Percentiles rank a stretch among this genome's conserved stretches.
These are phyloP conservation scores for Laticauda colubrina DNA, from an alignment of 2,113 vertebrate genomes.

Conservation along the genomic window DNA sequence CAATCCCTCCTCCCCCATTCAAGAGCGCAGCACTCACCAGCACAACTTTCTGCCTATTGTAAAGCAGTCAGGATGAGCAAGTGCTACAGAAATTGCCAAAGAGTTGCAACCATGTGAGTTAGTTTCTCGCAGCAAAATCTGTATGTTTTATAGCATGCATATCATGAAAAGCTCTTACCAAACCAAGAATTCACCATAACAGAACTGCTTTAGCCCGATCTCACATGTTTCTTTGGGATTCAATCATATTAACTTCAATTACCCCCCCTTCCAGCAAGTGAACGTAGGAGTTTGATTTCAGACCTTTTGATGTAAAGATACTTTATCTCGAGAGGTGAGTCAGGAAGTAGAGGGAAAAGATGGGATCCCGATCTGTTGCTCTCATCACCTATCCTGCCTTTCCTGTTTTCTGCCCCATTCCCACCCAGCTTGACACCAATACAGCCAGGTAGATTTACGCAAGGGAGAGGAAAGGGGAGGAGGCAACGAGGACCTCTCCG, in stretches of 20 bases:
- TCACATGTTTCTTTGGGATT: not conserved
- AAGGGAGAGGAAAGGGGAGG: not conserved
- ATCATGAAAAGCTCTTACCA: not conserved
- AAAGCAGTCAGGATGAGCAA: conserved; percentile 15
- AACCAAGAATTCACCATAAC: too few species aligned
- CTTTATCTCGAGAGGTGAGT: not conserved
- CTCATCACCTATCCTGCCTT: not conserved
- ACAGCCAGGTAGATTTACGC: conserved; percentile 1
- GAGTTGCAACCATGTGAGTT: not conserved
- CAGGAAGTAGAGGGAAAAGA: not conserved
- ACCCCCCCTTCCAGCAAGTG: not conserved
- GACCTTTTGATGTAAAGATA: not conserved
- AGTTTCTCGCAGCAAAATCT: not conserved
- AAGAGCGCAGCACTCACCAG: conserved; percentile 46
- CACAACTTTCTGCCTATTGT: conserved; percentile 54
- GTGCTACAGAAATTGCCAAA: conserved; percentile 13
- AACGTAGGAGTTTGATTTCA: not conserved
- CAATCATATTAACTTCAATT: not conserved
- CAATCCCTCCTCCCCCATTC: conserved; percentile 49
- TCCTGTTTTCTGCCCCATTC: not conserved
- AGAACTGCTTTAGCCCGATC: not conserved
- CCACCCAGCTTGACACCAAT: conserved; percentile 25
- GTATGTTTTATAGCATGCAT: not conserved
- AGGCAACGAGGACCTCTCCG: conserved; percentile 12
- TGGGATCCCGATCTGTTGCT: conserved; percentile 29